A percentile compares a stretch with the other conserved stretches of the same genome.
Conservation (phyloP, 1,140 invertebrate species). For the Cherax quadricarinatus region DNA sequence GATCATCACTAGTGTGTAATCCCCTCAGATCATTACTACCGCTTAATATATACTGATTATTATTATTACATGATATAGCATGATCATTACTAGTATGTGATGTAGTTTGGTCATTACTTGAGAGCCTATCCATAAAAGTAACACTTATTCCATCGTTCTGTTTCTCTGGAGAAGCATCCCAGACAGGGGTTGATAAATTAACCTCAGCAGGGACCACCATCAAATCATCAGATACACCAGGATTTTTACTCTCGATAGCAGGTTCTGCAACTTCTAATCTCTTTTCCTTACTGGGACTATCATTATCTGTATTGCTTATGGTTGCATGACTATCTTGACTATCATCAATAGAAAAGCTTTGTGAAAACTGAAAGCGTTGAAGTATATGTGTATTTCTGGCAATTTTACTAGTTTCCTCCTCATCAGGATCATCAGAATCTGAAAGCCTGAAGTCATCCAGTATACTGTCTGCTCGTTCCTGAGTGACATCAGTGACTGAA, state of each 20-base stretch:
- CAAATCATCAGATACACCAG: neutral
- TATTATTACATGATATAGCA: neutral
- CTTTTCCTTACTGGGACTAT: neutral
- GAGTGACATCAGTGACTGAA: neutral
- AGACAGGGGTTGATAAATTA: neutral
- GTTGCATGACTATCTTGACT: neutral
- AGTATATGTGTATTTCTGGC: neutral
- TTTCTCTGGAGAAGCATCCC: neutral
- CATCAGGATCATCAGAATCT: neutral
- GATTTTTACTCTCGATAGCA: neutral
- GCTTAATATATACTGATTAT: neutral
- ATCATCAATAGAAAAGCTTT: conserved; percentile 36
- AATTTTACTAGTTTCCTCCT: neutral
- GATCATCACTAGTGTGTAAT: too few species aligned
- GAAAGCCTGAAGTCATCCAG: neutral
- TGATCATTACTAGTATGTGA: neutral
- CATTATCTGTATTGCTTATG: neutral
- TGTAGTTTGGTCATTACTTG: neutral
- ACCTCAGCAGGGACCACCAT: neutral
- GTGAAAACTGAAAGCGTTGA: neutral
- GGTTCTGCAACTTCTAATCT: neutral
- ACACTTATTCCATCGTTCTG: neutral
- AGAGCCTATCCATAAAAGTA: neutral
- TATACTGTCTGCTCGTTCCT: neutral
- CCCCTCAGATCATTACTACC: too few species aligned